A percentile compares a stretch with the other conserved stretches of the same genome.
Conservation (phyloP, 2,888 invertebrate species). For the Ophonus ardosiacus region DNA sequence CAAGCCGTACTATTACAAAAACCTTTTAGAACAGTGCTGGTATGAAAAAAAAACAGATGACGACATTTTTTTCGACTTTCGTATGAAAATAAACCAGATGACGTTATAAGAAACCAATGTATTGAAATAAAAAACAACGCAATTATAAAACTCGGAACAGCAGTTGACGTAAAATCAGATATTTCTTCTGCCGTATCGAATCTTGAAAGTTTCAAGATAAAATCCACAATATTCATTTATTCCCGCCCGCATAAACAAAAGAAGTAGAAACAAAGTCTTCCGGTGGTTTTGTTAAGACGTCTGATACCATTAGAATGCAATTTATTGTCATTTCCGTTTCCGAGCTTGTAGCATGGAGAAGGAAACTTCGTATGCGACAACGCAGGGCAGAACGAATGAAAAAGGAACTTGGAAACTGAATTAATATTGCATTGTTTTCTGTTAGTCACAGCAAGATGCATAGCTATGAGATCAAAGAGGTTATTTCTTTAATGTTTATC, state of each 20-base stretch:
- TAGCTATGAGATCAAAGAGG: background rate
- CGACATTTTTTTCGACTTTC: too few species aligned
- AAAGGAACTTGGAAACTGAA: background rate
- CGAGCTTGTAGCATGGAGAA: background rate
- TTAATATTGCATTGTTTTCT: slow-evolving; percentile 24
- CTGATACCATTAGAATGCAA: slow-evolving; percentile 15
- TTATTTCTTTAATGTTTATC: too few species aligned
- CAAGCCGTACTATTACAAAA: too few species aligned
- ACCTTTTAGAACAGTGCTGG: too few species aligned
- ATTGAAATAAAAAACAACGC: too few species aligned
- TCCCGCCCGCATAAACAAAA: slow-evolving; percentile 1
- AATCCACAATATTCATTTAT: slow-evolving; percentile 13
- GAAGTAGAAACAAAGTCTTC: background rate
- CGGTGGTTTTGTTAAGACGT: background rate
- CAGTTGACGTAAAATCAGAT: too few species aligned
- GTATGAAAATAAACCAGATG: too few species aligned
- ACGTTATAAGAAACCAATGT: too few species aligned
- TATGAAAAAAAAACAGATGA: too few species aligned
- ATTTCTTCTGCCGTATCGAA: background rate
- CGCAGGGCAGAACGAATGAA: background rate
- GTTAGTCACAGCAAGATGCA: background rate
- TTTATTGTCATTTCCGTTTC: slow-evolving; percentile 17
- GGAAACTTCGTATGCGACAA: slow-evolving; percentile 19
- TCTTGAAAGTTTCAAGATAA: background rate
- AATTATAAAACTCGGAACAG: too few species aligned